These are phyloP conservation scores for Ptychoptera albimana DNA, from an alignment of 2,888 invertebrate species.

Conservation along the genomic window DNA sequence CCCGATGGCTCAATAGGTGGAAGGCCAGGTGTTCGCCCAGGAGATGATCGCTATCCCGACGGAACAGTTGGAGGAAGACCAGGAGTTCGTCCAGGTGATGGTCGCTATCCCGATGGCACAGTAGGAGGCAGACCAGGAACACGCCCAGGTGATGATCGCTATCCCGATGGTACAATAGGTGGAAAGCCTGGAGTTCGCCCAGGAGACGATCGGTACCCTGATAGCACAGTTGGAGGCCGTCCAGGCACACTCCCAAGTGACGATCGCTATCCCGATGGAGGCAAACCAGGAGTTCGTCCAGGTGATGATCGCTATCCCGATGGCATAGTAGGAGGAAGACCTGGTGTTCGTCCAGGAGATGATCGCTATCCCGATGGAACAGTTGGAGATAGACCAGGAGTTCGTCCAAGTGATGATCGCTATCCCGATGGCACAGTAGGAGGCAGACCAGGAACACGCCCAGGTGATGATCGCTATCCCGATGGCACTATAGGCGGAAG, in stretches of 20 bases:
- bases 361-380: background rate
- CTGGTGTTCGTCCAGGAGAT: background rate
- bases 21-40: background rate
- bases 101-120: background rate
- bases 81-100: background rate
- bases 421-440: too few relatives aligned
- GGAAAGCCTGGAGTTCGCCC: background rate
- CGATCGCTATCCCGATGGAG: slow-evolving; percentile 1
- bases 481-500: background rate
- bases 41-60: background rate
- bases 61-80: background rate
- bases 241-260: background rate
- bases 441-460: too few relatives aligned
- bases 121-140: background rate
- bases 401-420: too few relatives aligned
- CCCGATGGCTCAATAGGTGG: background rate
- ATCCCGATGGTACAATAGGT: background rate
- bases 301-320: background rate
- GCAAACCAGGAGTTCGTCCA: background rate
- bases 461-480: background rate
- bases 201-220: background rate
- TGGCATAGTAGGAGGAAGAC: background rate
- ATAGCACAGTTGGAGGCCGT: background rate
- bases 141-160: background rate
- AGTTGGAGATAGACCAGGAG: background rate